phyloP scores from a whole-genome alignment of 2,113 vertebrate genomes.

The Bufo bufo region DNA sequence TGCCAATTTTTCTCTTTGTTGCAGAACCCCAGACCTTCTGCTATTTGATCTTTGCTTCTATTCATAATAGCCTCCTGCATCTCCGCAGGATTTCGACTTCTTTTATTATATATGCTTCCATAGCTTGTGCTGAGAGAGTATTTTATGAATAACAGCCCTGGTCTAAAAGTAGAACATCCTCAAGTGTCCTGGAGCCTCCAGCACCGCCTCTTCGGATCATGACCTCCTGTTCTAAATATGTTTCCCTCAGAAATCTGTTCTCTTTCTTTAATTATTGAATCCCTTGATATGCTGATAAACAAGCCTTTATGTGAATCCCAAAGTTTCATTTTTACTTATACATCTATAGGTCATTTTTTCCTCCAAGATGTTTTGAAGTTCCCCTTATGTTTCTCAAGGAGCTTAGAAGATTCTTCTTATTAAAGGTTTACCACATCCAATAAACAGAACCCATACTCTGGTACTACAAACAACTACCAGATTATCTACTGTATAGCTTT shows the following conservation, averaged over 20 bases:
- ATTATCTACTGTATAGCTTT: background rate
- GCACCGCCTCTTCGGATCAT: slow-evolving; percentile 6
- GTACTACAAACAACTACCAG: background rate
- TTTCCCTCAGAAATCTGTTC: slow-evolving; percentile 12
- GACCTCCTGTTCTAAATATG: slow-evolving; percentile 39
- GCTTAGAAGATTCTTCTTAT: background rate
- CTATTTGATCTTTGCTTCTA: slow-evolving; percentile 47
- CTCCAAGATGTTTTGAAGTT: background rate
- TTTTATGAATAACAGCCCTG: slow-evolving; percentile 13
- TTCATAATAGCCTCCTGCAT: slow-evolving; percentile 36
- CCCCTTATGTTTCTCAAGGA: background rate
- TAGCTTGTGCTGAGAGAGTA: background rate
- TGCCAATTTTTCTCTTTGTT: slow-evolving; percentile 43
- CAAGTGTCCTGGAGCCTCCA: slow-evolving; percentile 9
- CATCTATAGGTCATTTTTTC: background rate
- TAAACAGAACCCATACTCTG: too few species aligned
- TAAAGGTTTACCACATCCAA: background rate
- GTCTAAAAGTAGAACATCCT: slow-evolving; percentile 33
- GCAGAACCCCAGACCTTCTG: slow-evolving; percentile 22
- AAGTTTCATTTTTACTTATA: background rate
- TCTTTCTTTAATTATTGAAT: background rate
- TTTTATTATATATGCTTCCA: slow-evolving; percentile 22
- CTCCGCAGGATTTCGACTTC: slow-evolving; percentile 20
- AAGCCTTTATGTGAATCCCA: background rate
- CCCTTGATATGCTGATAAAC: slow-evolving; percentile 6